These are phyloP conservation scores for Orthonyx spaldingii DNA, from an alignment of 2,113 vertebrate genomes.

Conservation along the genomic window DNA sequence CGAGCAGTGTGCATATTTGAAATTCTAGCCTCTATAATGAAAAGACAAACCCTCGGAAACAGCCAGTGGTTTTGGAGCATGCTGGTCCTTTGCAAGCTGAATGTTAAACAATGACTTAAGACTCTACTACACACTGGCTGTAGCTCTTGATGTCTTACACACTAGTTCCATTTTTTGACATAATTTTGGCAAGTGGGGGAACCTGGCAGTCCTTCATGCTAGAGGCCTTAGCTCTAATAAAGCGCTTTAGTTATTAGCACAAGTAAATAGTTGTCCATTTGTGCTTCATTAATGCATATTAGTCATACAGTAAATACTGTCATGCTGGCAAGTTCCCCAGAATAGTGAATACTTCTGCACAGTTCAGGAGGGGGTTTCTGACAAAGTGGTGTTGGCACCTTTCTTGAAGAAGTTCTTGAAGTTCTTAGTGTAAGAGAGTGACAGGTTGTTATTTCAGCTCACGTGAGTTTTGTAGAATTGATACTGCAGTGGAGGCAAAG, in stretches of 20 bases:
- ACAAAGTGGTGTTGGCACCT: constrained; percentile 18
- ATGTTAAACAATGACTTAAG: constrained; percentile 51
- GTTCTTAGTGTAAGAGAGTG: background rate
- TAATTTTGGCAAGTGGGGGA: constrained; percentile 54
- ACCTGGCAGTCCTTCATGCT: constrained; percentile 36
- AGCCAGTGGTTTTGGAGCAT: constrained; percentile 21
- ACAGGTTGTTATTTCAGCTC: constrained; percentile 2
- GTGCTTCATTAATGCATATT: constrained; percentile 45
- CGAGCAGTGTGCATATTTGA: background rate
- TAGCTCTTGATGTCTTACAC: constrained; percentile 30
- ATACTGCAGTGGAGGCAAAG: background rate
- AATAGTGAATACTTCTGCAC: constrained; percentile 26
- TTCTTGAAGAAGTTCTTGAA: constrained; percentile 41
- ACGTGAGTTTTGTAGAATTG: background rate
- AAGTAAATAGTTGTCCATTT: constrained; percentile 54
- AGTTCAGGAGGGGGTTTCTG: constrained; percentile 27
- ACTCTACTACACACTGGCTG: constrained; percentile 1
- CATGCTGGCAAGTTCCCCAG: constrained; percentile 26
- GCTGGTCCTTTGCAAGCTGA: constrained; percentile 25
- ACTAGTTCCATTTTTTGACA: constrained; percentile 49
- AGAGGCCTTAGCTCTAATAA: constrained; percentile 53
- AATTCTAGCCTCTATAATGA: constrained; percentile 31
- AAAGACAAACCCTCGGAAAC: constrained; percentile 41
- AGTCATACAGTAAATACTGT: constrained; percentile 45
- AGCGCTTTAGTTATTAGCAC: constrained; percentile 38